phyloP scores from a whole-genome alignment of 2,888 invertebrate genomes.

The Sipunculus nudus region DNA sequence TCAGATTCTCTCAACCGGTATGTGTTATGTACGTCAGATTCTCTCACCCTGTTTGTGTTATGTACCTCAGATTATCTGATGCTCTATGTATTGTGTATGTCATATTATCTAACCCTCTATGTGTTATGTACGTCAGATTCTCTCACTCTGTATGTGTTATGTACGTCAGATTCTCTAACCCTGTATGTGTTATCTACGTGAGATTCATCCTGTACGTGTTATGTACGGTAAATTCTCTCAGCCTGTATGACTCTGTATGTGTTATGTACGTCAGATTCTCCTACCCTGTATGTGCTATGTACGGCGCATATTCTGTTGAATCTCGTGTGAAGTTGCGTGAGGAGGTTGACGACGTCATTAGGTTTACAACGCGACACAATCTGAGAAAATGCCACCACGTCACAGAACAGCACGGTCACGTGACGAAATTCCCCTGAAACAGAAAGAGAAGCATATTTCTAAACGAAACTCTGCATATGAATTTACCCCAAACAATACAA shows the following conservation, averaged over 20 bases:
- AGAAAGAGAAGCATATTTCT: background rate
- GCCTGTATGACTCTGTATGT: background rate
- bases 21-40: too few relatives aligned
- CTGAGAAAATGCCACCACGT: constrained; percentile 56
- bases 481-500: too few relatives aligned
- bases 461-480: too few relatives aligned
- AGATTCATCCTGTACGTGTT: background rate
- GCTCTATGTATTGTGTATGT: too few relatives aligned
- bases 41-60: too few relatives aligned
- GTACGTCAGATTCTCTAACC: constrained; percentile 37
- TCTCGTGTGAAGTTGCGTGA: constrained; percentile 51
- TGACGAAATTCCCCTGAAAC: constrained; percentile 41
- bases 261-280: background rate
- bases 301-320: constrained; percentile 48
- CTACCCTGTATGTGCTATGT: constrained; percentile 43
- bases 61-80: too few relatives aligned
- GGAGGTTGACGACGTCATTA: constrained; percentile 49
- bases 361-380: constrained; percentile 48
- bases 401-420: constrained; percentile 55
- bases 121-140: too few relatives aligned
- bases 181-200: constrained; percentile 29
- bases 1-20: constrained; percentile 40
- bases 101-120: too few relatives aligned
- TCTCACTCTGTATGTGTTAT: too few relatives aligned
- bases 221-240: background rate